Evolutionary conservation across 2,797 vertebrate genomes (phyloP), one percentile per base, ranked within the genome.

Genomic region (Rhinogobio ventralis): DNA sequence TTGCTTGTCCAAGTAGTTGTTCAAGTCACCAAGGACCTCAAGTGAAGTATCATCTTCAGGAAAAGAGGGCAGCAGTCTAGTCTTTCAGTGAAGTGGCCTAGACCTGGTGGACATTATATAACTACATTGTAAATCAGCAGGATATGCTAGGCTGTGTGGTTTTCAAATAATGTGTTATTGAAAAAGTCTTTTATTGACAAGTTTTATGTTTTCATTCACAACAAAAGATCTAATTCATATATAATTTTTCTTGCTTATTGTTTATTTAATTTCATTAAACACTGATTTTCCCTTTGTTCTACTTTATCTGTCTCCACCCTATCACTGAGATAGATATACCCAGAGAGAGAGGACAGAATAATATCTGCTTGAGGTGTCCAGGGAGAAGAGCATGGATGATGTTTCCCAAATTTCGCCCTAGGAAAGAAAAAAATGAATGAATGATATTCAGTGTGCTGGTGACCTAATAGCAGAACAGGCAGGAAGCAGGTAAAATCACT

Each of bases 401-500:
- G 94, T 95, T 93, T 95, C 92, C 92, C 92, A 92, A 91, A 91
- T 90, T 93, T 95, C 94, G 95, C 96, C 95, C 94, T 89, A 94
- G 95, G 96, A 96, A 96, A 91, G 92, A 90, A 93, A 94, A 95
- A 96, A 92, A n/a, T 13, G 49, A 51, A 51, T 51, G 93, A 92
- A 94, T 96, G 93, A 95, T 96, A 96, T 96, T 95, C 92, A 95
- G 95, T 93, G 92, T 51, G 49, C 49, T 51, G 17, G 49, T 51
- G 49, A 51, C 49, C 49, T 93, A 90, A 89, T 92, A 94, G 94
- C 94, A 93, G 92, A 94, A 90, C 91, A 94, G 94, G 92, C 89
- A 93, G 94, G 79, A 78, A 94, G 94, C 94, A 93, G 92, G 91
- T 94, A 94, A 95, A 96, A 96, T 94, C 96, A 94, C 96, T 93